phyloP scores from a whole-genome alignment of 2,113 vertebrate species.

The Formicarius rufipectus region DNA sequence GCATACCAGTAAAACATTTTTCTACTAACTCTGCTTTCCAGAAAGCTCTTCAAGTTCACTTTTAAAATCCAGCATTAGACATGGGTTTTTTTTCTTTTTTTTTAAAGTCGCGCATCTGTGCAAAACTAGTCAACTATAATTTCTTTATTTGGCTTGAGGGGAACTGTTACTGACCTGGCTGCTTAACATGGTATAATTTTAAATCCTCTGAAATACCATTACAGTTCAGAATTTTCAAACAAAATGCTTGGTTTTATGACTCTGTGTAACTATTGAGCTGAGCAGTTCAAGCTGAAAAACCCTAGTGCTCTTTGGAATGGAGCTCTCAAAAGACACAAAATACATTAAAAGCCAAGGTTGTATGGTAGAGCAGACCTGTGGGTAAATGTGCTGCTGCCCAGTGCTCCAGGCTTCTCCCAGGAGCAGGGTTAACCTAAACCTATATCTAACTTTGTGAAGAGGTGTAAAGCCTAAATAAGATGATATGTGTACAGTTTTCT shows the following conservation, averaged over 20 bases:
- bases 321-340: background rate
- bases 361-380: rapidly evolving
- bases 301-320: background rate
- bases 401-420: background rate
- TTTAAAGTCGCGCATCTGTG: background rate
- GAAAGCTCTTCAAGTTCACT: conserved; percentile 7
- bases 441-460: rapidly evolving
- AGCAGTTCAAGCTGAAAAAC: conserved; percentile 43
- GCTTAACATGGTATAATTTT: background rate
- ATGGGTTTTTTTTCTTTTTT: background rate
- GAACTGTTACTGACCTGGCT: conserved; percentile 5
- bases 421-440: background rate
- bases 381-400: background rate
- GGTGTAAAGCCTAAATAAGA: background rate
- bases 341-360: background rate
- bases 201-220: background rate
- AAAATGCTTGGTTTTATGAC: background rate
- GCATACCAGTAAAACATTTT: background rate
- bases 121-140: background rate
- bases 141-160: conserved; percentile 12
- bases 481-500: background rate
- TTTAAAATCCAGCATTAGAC: background rate
- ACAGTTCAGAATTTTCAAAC: background rate
- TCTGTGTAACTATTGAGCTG: background rate
- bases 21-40: background rate